Percentiles rank a stretch among this genome's conserved stretches.
These are phyloP conservation scores for Daubentonia madagascariensis DNA, from an alignment of 2,113 vertebrate species.

Conservation along the genomic window DNA sequence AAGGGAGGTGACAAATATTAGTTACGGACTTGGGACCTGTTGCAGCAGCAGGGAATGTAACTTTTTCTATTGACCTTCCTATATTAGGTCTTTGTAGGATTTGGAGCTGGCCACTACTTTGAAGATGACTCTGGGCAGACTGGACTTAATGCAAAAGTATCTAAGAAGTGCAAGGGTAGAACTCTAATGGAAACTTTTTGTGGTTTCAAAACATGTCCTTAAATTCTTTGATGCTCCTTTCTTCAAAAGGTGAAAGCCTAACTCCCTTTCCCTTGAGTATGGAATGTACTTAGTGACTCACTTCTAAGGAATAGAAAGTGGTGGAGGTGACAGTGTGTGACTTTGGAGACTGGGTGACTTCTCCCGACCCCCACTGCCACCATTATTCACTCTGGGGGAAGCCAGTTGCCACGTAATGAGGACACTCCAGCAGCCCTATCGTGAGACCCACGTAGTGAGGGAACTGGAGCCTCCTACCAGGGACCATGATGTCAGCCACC, in stretches of 20 bases:
- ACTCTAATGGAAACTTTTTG: neutral
- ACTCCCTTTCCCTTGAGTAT: neutral
- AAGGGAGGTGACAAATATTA: neutral
- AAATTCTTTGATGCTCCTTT: neutral
- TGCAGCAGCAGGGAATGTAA: neutral
- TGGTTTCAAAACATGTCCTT: neutral
- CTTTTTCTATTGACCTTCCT: neutral
- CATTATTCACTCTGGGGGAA: neutral
- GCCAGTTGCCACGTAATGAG: neutral
- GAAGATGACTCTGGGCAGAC: neutral
- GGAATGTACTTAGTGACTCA: neutral
- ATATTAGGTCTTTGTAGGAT: neutral
- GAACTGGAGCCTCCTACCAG: neutral
- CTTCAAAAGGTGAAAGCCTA: neutral
- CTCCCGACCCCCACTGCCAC: no score
- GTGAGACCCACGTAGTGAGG: neutral
- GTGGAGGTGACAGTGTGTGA: neutral
- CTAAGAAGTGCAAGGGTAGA: neutral
- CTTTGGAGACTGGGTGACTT: neutral
- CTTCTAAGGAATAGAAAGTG: neutral
- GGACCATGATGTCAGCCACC: neutral
- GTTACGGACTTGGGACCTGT: neutral
- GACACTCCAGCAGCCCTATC: neutral
- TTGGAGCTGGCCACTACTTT: neutral
- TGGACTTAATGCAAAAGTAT: neutral